Evolutionary conservation across 2,797 vertebrate genomes (phyloP).

Genomic region (Gymnoscopelus braueri): DNA sequence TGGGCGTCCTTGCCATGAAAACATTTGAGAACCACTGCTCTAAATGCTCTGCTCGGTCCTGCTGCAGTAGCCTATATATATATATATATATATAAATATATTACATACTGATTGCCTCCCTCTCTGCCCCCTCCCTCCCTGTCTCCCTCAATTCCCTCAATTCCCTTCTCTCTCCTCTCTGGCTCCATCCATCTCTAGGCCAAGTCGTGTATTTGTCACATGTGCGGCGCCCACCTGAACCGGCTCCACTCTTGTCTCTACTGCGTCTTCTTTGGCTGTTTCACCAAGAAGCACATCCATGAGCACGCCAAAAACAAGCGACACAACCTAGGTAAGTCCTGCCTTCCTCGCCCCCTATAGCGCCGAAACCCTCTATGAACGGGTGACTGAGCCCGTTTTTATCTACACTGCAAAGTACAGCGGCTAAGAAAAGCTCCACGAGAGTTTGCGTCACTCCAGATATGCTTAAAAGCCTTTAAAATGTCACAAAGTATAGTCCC

Average conservation of each 20-base stretch:
- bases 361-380: neutral
- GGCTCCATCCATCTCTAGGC: constrained; percentile 77
- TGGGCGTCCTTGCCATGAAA: too few relatives aligned
- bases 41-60: constrained; percentile 26
- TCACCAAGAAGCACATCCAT: constrained; percentile 98
- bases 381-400: neutral
- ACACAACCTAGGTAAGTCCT: constrained; percentile 92
- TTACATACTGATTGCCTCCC: constrained; percentile 35
- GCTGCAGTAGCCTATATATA: constrained; percentile 20
- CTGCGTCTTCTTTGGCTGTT: constrained; percentile 98
- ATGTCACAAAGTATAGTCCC: neutral
- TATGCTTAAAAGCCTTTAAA: neutral
- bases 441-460: neutral
- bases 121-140: constrained; percentile 1
- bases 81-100: constrained; percentile 26
- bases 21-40: neutral
- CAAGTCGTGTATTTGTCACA: constrained; percentile 98
- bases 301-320: constrained; percentile 97
- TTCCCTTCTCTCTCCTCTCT: constrained; percentile 2
- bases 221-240: constrained; percentile 96
- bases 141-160: constrained; percentile 8
- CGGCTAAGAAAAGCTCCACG: neutral
- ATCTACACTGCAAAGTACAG: neutral
- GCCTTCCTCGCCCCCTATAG: neutral
- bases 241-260: constrained; percentile 98